Conservation (phyloP, 2,888 invertebrate species). For the Axea sp. region DNA sequence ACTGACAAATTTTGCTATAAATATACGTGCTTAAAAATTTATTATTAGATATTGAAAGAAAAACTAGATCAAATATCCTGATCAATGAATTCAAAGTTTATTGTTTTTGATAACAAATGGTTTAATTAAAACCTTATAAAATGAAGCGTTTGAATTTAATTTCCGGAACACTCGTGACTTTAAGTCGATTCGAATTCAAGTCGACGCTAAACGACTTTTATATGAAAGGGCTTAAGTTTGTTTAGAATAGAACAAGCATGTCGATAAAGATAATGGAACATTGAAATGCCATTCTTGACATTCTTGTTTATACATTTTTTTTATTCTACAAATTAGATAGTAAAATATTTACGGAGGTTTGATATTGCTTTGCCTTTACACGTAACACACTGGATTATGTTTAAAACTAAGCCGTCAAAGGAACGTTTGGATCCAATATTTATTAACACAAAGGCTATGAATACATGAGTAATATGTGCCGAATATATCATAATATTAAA, state of each 20-base stretch:
- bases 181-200: too few relatives aligned
- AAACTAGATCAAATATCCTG: too few relatives aligned
- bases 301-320: conserved; percentile 4
- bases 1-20: too few relatives aligned
- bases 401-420: conserved; percentile 33
- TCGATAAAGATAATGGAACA: conserved; percentile 1
- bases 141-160: background rate
- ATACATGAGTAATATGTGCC: conserved; percentile 9
- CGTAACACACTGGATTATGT: conserved; percentile 21
- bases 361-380: conserved; percentile 29
- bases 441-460: conserved; percentile 37
- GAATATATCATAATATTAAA: conserved; percentile 26
- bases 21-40: too few relatives aligned
- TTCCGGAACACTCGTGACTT: background rate
- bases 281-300: conserved; percentile 12
- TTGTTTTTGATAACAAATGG: background rate
- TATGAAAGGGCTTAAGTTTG: conserved; percentile 1
- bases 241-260: conserved; percentile 1
- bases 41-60: background rate
- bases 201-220: background rate
- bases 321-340: conserved; percentile 23
- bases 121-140: conserved; percentile 1
- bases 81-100: too few relatives aligned
- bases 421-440: conserved; percentile 31
- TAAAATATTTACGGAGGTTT: conserved; percentile 30